Percentiles rank a stretch among this genome's conserved stretches.
These are phyloP conservation scores for Hypanus sabinus DNA, from an alignment of 2,113 vertebrate species.

Conservation along the genomic window DNA sequence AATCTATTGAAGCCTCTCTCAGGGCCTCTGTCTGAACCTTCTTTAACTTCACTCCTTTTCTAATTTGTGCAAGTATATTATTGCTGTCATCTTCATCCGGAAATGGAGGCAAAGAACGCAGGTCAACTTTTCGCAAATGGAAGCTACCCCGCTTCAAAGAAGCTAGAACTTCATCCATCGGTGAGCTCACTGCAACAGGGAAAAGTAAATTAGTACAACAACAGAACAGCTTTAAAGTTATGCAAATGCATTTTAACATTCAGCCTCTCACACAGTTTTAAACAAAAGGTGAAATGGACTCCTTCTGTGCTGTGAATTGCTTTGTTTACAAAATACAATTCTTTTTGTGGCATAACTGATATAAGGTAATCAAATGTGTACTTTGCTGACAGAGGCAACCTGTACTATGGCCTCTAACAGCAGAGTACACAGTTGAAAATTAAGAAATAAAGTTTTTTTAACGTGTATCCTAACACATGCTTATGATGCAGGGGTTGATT, in stretches of 20 bases:
- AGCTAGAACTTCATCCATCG: slow-evolving; percentile 96
- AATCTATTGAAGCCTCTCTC: slow-evolving; percentile 65
- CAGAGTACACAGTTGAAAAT: too few relatives aligned
- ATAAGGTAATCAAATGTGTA: neutral
- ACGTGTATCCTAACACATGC: too few relatives aligned
- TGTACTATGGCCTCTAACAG: too few relatives aligned
- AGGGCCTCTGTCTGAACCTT: slow-evolving; percentile 82
- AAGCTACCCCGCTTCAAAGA: slow-evolving; percentile 94
- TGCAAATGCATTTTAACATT: neutral
- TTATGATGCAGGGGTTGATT: too few relatives aligned
- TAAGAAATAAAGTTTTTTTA: too few relatives aligned
- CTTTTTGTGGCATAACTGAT: neutral
- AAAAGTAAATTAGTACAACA: neutral
- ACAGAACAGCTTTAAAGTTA: neutral
- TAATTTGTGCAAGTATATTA: slow-evolving; percentile 97
- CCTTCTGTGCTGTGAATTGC: too few relatives aligned
- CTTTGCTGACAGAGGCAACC: neutral
- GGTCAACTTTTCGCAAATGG: slow-evolving; percentile 90
- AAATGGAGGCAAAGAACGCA: slow-evolving; percentile 80
- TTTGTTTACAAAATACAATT: neutral
- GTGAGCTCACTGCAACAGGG: slow-evolving; percentile 75
- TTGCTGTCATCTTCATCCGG: slow-evolving; percentile 83
- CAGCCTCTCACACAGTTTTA: neutral
- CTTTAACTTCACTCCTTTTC: slow-evolving; percentile 87
- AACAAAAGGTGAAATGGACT: neutral